phyloP scores from a whole-genome alignment of 2,113 vertebrate species.

The Collichthys lucidus region DNA sequence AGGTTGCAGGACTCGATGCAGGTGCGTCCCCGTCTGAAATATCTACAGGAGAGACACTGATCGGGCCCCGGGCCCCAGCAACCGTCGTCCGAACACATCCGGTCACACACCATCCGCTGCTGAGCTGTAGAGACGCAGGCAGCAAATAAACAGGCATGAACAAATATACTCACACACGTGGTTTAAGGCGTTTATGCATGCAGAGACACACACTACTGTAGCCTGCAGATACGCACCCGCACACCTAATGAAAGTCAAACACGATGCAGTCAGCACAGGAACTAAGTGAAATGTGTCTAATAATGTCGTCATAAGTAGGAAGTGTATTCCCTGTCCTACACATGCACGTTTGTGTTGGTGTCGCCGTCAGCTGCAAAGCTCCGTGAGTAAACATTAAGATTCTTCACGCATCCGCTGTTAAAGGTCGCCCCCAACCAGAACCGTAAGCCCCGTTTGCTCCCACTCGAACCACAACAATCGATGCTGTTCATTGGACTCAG shows the following conservation, averaged over 20 bases:
- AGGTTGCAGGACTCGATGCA: conserved; percentile 95
- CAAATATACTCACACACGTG: not conserved
- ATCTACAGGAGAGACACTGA: conserved; percentile 94
- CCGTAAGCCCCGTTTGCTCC: not conserved
- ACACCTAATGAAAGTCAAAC: not conserved
- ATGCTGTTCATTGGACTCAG: conserved; percentile 49
- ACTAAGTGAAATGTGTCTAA: not conserved
- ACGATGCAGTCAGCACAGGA: not conserved
- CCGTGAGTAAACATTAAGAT: conserved; percentile 62
- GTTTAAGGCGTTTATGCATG: not conserved
- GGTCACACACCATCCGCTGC: conserved; percentile 92
- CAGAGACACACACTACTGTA: not conserved
- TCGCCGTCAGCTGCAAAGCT: too few relatives aligned
- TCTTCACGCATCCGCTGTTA: conserved; percentile 42
- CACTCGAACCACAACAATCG: conserved; percentile 54
- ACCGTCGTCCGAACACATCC: conserved; percentile 91
- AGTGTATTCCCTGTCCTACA: too few relatives aligned
- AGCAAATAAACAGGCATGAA: rapidly evolving
- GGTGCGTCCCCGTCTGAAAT: conserved; percentile 90
- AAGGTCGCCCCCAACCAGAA: conserved; percentile 15
- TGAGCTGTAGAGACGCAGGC: conserved; percentile 83
- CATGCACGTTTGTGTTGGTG: not conserved
- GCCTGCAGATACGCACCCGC: not conserved
- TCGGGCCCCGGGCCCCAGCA: conserved; percentile 97
- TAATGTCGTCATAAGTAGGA: too few relatives aligned